Base-by-base conservation (phyloP, 2,113 vertebrate genomes). In the Misgurnus mizolepis region DNA sequence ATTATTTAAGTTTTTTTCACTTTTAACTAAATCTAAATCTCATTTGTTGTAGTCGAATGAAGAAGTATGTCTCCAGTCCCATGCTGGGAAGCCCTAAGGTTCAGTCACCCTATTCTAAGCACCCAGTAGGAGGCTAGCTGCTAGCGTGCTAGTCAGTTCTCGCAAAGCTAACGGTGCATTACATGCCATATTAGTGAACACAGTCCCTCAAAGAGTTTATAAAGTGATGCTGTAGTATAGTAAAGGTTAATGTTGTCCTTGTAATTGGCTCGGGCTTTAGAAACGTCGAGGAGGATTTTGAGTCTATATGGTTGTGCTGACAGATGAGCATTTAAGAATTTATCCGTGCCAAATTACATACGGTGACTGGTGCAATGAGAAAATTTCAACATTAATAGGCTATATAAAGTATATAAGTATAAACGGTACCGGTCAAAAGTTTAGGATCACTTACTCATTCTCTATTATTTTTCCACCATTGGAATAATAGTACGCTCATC, bases 251-350 rank as follows among this genome's bases (percentile, higher is more conserved):
- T 2, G 6, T 61, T 45, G 55, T 74, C 40, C n/a, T 45, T 7
- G 17, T 60, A 22, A 73, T 55, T 73, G 70, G 70, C n/a, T 40
- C 53, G 60, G 60, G 70, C 55, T 60, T 58, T 73, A 73, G 11
- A 60, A 43, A 39, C 8, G 55, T 60, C 39, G 12, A 58, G 53
- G 70, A 73, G 17, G 34, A 73, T 73, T 73, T 73, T 41, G 12
- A n/a, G 39, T 53, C 40, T 3, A 40, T 40, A 55, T 55, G 22
- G 27, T 2, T 39, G 34, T 58, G 50, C 69, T 72, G 53, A 72
- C 53, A 58, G 17, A 53, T 53, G 22, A 53, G 40, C 17, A 72
- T 72, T 2, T 56, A 10, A 56, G 50, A 56, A 41, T 72, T 58
- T 18, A 41, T 41, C 40, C 15, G 40, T 1, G 50, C 15, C 5